Evolutionary conservation across 2,888 invertebrate species (phyloP), one percentile per base, ranked within the genome.

Genomic region (Acheta domesticus): DNA sequence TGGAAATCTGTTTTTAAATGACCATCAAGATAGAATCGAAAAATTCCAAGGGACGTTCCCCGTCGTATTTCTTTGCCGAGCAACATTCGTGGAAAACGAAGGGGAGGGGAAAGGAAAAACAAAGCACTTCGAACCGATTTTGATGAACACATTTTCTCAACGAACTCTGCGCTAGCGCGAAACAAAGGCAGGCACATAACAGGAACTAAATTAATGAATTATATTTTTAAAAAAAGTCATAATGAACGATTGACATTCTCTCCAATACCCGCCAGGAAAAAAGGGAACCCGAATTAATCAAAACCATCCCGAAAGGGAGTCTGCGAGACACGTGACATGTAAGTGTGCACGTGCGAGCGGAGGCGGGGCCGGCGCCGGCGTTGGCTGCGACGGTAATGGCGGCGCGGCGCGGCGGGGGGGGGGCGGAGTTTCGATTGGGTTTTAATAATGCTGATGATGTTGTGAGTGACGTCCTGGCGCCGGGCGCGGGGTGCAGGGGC

Each of bases 361-460:
- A 62, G 62, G 62, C 14, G 14, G 16, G 62, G n/a, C 14, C 14
- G 14, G 62, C 62, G 62, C 62, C 62, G n/a, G n/a, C 62, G 16
- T 19, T 19, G 62, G 62, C 16, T 62, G 62, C 16, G 62, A 19
- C 16, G 62, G 16, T 62, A n/a, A n/a, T 62, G 62, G 62, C 16
- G n/a, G 62, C 14, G 62, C 62, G 62, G 19, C 62, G 19, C 2
- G 19, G 62, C 12, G 62, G 19, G 62, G 14, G n/a, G 62, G 62
- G n/a, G 62, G 62, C 3, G 21, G 73, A 77, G 20, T 50, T 77
- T 50, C 21, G 62, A 77, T 20, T 73, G 73, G 77, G 36, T 77
- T 73, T 77, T 77, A 77, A 77, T 77, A 73, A 50, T 73, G 73
- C 19, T 73, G 77, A 77, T 36, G 19, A 62, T 62, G 62, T 62